These are phyloP conservation scores for Pteronotus mesoamericanus DNA, from an alignment of 2,797 vertebrate species.

Conservation along the genomic window DNA sequence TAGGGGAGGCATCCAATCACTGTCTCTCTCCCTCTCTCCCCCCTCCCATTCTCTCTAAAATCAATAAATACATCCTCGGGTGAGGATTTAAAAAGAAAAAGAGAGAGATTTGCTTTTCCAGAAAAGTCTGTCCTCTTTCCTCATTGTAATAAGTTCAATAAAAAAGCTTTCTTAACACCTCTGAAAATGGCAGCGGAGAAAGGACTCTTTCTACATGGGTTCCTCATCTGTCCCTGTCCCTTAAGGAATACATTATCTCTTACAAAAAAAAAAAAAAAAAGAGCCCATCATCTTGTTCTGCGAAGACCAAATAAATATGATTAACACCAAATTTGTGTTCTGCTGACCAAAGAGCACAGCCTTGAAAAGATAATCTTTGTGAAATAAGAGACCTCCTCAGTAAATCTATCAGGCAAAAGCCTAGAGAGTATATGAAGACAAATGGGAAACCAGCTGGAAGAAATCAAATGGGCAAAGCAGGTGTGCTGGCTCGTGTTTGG, in stretches of 20 bases:
- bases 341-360: not conserved
- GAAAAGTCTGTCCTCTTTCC: not conserved
- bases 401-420: slow-evolving; percentile 4
- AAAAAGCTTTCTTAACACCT: not conserved
- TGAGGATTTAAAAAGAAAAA: not conserved
- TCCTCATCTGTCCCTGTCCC: not conserved
- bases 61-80: not conserved
- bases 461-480: slow-evolving; percentile 55
- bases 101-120: not conserved
- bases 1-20: too few relatives aligned
- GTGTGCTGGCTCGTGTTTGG: slow-evolving; percentile 44
- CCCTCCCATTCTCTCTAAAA: not conserved
- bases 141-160: not conserved
- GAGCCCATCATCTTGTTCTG: not conserved
- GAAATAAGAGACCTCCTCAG: not conserved
- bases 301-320: slow-evolving; percentile 12
- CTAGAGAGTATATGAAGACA: slow-evolving; percentile 33
- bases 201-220: not conserved
- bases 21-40: too few relatives aligned
- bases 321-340: slow-evolving; percentile 22
- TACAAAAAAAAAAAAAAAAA: not conserved
- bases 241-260: not conserved
- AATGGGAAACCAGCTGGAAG: slow-evolving; percentile 65
- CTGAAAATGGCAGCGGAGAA: not conserved
- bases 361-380: not conserved